These are phyloP conservation scores for Caenorhabditis zanzibari DNA, from an alignment of 2,888 invertebrate species.

Conservation along the genomic window DNA sequence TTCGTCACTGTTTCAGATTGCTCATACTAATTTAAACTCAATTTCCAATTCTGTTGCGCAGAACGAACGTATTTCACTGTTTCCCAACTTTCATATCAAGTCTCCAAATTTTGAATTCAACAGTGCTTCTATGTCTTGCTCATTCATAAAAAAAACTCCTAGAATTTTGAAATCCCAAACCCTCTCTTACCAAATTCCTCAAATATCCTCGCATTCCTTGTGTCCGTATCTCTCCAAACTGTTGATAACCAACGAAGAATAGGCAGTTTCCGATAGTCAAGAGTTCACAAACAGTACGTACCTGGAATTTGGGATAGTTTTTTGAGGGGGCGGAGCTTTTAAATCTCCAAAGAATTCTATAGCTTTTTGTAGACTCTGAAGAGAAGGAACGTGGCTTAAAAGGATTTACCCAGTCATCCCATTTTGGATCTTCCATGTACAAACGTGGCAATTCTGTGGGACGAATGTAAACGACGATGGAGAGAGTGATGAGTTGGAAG, in stretches of 20 bases:
- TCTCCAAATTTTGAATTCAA: no score
- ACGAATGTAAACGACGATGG: constrained; percentile 94
- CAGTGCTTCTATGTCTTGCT: no score
- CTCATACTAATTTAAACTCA: no score
- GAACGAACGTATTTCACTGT: no score
- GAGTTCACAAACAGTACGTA: constrained; percentile 90
- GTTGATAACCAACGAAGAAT: constrained; percentile 93
- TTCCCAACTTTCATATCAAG: no score
- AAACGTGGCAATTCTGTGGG: constrained; percentile 88
- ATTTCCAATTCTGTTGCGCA: no score
- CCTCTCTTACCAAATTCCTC: constrained; percentile 93
- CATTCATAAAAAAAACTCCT: no score
- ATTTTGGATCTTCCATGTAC: constrained; percentile 74
- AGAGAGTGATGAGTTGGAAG: constrained; percentile 92
- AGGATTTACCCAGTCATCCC: constrained; percentile 82
- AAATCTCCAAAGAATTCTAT: no score
- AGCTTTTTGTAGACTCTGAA: no score
- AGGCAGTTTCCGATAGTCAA: constrained; percentile 92
- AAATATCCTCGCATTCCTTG: constrained; percentile 94
- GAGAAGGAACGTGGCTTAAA: not conserved
- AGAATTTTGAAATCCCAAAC: no score
- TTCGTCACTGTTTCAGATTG: not conserved
- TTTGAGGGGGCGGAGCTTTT: no score
- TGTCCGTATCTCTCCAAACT: constrained; percentile 95
- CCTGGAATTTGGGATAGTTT: no score